These are phyloP conservation scores for Chauna torquata DNA, from an alignment of 2,113 vertebrate genomes.

Conservation along the genomic window DNA sequence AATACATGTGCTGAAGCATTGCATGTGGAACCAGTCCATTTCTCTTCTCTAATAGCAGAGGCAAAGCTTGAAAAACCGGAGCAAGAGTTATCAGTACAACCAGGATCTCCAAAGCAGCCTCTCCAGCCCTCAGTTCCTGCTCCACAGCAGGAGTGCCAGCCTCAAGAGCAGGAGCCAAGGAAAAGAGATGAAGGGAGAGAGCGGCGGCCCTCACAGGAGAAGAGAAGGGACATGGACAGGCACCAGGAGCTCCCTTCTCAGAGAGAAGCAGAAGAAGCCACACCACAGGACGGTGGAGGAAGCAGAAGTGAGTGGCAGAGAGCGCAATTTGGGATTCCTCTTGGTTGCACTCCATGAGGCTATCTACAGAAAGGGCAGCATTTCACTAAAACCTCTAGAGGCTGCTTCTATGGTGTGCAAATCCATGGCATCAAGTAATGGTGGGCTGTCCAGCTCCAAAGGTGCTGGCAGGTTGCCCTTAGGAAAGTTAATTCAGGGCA, in stretches of 20 bases:
- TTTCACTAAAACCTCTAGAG: not conserved
- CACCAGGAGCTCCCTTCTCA: conserved; percentile 65
- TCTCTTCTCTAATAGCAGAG: conserved; percentile 61
- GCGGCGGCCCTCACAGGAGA: conserved; percentile 66
- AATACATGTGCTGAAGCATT: not conserved
- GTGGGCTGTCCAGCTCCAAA: not conserved
- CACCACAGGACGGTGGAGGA: conserved; percentile 73
- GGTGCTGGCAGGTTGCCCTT: not conserved
- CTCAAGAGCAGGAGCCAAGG: conserved; percentile 74
- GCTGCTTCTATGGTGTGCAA: not conserved
- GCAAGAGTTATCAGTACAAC: conserved; percentile 71
- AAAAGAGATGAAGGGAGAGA: conserved; percentile 79
- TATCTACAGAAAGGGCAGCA: not conserved
- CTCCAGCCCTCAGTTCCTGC: conserved; percentile 23
- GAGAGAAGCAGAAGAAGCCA: conserved; percentile 70
- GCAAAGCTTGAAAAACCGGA: conserved; percentile 67
- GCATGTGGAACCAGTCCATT: not conserved
- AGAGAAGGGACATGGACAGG: conserved; percentile 70
- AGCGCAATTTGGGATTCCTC: not conserved
- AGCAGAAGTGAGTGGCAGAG: conserved; percentile 79
- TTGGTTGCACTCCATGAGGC: not conserved
- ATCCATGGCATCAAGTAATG: not conserved
- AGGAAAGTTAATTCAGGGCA: not conserved
- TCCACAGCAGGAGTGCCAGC: conserved; percentile 73
- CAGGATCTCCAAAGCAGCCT: conserved; percentile 70